Evolutionary conservation across 2,113 vertebrate species (phyloP).

Genomic region (Clarias gariepinus): DNA sequence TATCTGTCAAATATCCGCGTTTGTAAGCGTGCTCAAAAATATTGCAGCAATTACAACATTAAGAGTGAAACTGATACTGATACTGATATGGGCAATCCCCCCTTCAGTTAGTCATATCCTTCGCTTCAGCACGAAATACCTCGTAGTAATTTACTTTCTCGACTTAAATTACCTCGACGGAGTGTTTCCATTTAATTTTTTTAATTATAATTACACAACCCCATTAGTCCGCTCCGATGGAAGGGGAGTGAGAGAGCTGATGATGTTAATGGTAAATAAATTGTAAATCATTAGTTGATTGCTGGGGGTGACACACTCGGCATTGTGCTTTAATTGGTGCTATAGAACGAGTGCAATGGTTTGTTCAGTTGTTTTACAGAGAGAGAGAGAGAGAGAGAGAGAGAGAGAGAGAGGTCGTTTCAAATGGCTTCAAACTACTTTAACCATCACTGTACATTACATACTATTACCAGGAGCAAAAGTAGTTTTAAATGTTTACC

Average conservation of each 20-base stretch:
- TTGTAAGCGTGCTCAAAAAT: neutral
- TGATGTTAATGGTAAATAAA: slow-evolving; percentile 55
- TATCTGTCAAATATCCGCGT: neutral
- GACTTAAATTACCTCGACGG: slow-evolving; percentile 48
- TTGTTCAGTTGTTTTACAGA: neutral
- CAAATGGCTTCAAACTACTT: neutral
- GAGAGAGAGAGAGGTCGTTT: neutral
- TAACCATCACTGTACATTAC: neutral
- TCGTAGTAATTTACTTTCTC: slow-evolving; percentile 49
- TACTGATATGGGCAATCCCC: slow-evolving; percentile 2
- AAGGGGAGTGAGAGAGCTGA: slow-evolving; percentile 37
- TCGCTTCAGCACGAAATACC: slow-evolving; percentile 27
- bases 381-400: neutral
- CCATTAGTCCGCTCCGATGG: slow-evolving; percentile 52
- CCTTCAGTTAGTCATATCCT: slow-evolving; percentile 15
- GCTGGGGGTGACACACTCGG: slow-evolving; percentile 33
- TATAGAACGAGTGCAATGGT: slow-evolving; percentile 25
- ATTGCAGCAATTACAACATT: neutral
- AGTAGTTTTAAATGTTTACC: too few relatives aligned
- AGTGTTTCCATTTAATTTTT: slow-evolving; percentile 53
- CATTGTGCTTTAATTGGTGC: slow-evolving; percentile 33
- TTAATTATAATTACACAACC: slow-evolving; percentile 55
- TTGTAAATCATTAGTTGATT: slow-evolving; percentile 54
- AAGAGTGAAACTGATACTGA: slow-evolving; percentile 11
- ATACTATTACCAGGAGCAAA: neutral